These are phyloP conservation scores for Brassicogethes aeneus DNA, from an alignment of 2,888 invertebrate genomes.

Conservation along the genomic window DNA sequence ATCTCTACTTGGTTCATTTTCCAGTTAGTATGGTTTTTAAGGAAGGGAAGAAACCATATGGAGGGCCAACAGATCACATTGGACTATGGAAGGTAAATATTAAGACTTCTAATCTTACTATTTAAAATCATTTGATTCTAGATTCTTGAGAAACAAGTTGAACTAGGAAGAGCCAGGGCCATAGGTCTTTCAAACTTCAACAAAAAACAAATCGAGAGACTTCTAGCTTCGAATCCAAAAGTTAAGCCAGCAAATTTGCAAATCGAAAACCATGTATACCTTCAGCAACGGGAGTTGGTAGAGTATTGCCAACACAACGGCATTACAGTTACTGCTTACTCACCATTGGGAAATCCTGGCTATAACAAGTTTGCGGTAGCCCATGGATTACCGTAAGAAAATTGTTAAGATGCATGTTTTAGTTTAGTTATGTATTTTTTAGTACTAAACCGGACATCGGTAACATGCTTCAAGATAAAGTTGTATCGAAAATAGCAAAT, in stretches of 20 bases:
- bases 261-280: constrained; percentile 54
- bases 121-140: not conserved
- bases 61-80: constrained; percentile 7
- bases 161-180: constrained; percentile 55
- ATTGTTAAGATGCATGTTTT: not conserved
- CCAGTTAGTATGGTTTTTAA: constrained; percentile 6
- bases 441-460: constrained; percentile 4
- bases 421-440: constrained; percentile 1
- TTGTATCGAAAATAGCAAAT: constrained; percentile 41
- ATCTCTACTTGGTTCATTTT: constrained; percentile 10
- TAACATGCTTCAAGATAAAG: constrained; percentile 12
- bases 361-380: constrained; percentile 34
- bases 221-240: constrained; percentile 41
- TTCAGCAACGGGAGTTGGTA: constrained; percentile 43
- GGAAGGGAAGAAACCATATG: not conserved
- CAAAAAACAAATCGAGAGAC: not conserved
- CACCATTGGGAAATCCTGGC: constrained; percentile 40
- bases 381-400: not conserved
- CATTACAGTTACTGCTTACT: constrained; percentile 44
- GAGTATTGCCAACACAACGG: constrained; percentile 32
- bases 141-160: constrained; percentile 50
- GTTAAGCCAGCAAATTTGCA: constrained; percentile 52
- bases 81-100: constrained; percentile 12
- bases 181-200: constrained; percentile 68
- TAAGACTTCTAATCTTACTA: constrained; percentile 1